Conservation (phyloP, 2,888 invertebrate species). For the Aspidiotus rigidus region DNA sequence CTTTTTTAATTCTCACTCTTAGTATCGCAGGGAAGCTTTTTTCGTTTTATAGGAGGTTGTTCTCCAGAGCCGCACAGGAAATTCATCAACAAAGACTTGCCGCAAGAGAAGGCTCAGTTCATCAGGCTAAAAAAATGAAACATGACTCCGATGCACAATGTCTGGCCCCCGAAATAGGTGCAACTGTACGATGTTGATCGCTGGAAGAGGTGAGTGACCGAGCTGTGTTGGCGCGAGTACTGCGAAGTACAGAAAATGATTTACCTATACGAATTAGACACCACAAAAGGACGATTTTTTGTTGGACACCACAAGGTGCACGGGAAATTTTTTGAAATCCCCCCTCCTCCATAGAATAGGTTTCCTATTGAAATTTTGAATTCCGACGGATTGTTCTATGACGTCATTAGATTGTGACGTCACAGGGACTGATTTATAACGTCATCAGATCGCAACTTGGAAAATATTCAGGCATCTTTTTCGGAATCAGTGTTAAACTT, state of each 20-base stretch:
- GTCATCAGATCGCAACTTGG: too few species aligned
- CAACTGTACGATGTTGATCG: neutral
- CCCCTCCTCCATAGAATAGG: too few species aligned
- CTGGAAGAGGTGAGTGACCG: neutral
- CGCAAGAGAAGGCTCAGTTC: neutral
- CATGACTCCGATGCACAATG: neutral
- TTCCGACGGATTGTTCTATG: too few species aligned
- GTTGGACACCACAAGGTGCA: too few species aligned
- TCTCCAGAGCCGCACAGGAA: neutral
- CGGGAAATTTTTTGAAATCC: too few species aligned
- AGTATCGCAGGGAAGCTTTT: slow-evolving; percentile 1
- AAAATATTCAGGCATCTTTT: too few species aligned
- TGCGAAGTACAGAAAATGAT: neutral
- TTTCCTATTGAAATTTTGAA: too few species aligned
- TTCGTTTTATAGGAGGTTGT: neutral
- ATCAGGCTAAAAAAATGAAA: slow-evolving; percentile 13
- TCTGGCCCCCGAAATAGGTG: neutral
- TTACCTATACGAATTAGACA: neutral
- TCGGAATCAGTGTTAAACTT: too few species aligned
- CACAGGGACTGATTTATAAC: too few species aligned
- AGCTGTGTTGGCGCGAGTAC: neutral
- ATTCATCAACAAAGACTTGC: neutral
- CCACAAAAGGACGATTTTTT: neutral
- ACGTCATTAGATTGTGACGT: too few species aligned
- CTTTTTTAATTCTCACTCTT: neutral